Percentiles rank a stretch among this genome's conserved stretches.
Conservation (phyloP, 35 echinoderm and acorn worm genomes). For the Amphiura filiformis region DNA sequence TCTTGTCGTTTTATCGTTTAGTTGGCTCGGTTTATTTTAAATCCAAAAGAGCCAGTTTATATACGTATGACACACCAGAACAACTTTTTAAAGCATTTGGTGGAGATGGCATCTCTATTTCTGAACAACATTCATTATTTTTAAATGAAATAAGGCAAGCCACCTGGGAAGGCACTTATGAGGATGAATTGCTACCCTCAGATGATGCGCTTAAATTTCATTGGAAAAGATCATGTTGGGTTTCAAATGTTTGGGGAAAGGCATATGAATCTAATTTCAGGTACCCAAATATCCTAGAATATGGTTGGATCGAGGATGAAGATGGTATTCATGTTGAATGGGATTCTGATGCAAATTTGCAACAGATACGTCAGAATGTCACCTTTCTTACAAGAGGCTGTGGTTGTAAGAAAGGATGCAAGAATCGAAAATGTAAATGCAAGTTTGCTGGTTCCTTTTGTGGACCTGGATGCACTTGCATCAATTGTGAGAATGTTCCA, state of each 20-base stretch:
- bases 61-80: slow-evolving; percentile 10
- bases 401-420: slow-evolving; percentile 19
- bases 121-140: slow-evolving; percentile 16
- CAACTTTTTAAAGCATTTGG: neutral
- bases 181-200: slow-evolving; percentile 58
- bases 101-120: neutral
- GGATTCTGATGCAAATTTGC: slow-evolving; percentile 29
- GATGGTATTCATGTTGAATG: slow-evolving; percentile 18
- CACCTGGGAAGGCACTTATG: slow-evolving; percentile 26
- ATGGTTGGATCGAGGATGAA: slow-evolving; percentile 25
- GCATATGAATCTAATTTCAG: neutral
- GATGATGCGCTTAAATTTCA: slow-evolving; percentile 15
- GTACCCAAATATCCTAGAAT: slow-evolving; percentile 14
- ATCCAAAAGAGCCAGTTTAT: slow-evolving; percentile 30
- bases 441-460: slow-evolving; percentile 21
- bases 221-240: slow-evolving; percentile 39
- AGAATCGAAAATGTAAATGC: slow-evolving; percentile 14
- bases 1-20: slow-evolving; percentile 31
- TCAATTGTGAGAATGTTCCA: slow-evolving; percentile 39
- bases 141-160: slow-evolving; percentile 32
- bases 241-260: slow-evolving; percentile 28
- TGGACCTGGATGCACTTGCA: slow-evolving; percentile 44
- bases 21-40: slow-evolving; percentile 20
- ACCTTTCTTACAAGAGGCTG: slow-evolving; percentile 44
- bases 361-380: slow-evolving; percentile 40